A percentile compares a stretch with the other conserved stretches of the same genome.
Evolutionary conservation across 2,888 invertebrate species (phyloP).

Genomic region (Eretmocerus hayati): DNA sequence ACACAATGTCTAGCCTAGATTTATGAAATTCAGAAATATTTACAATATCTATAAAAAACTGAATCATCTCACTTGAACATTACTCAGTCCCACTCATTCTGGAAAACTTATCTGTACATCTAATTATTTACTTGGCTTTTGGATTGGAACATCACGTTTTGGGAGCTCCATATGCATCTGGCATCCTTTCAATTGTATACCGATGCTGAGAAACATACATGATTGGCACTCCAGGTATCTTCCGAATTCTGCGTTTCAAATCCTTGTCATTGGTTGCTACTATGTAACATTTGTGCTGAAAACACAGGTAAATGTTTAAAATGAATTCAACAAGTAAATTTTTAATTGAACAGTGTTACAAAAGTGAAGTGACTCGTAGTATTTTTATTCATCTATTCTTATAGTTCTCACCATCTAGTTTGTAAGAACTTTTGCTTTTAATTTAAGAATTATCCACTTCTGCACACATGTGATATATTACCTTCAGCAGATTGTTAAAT

Average conservation of each 20-base stretch:
- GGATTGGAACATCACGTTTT: conserved; percentile 54
- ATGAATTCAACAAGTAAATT: not conserved
- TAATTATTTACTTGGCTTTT: no score
- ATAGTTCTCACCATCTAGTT: no score
- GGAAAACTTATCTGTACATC: no score
- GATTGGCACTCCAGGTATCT: conserved; percentile 97
- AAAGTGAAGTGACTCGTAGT: no score
- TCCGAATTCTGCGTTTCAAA: conserved; percentile 87
- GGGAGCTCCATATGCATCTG: conserved; percentile 96
- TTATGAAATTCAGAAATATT: not conserved
- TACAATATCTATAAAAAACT: not conserved
- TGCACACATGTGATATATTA: no score
- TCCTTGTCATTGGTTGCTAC: conserved; percentile 99
- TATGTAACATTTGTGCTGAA: conserved; percentile 95
- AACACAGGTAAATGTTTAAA: conserved; percentile 16
- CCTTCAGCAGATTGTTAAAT: no score
- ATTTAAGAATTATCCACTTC: no score
- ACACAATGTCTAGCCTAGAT: not conserved
- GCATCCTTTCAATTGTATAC: conserved; percentile 96
- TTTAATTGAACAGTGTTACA: no score
- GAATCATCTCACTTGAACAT: not conserved
- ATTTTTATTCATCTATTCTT: no score
- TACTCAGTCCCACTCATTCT: no score
- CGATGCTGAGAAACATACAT: conserved; percentile 93
- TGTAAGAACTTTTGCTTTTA: no score